Evolutionary conservation across 1,140 invertebrate genomes (phyloP).

Genomic region (Drosophila equinoxialis): DNA sequence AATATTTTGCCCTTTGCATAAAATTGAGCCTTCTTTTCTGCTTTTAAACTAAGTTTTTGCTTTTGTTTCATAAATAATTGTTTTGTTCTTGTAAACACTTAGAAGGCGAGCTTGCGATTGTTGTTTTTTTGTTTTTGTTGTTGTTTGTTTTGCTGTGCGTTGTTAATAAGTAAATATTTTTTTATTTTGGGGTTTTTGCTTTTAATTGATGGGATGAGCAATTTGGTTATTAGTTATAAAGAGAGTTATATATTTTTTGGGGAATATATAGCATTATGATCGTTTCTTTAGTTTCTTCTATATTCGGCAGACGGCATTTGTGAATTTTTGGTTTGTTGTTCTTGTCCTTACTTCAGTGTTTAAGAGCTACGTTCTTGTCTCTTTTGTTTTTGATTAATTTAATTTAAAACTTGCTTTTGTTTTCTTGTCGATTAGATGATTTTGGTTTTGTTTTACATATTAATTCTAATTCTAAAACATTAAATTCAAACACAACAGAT

Average conservation of each 20-base stretch:
- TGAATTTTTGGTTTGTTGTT: constrained; percentile 17
- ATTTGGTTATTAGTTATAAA: constrained; percentile 32
- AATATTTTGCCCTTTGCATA: constrained; percentile 23
- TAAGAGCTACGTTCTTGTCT: constrained; percentile 10
- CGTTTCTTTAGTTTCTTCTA: constrained; percentile 13
- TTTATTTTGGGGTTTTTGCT: constrained; percentile 24
- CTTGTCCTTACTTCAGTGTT: constrained; percentile 10
- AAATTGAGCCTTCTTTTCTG: constrained; percentile 20
- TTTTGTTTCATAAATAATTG: constrained; percentile 12
- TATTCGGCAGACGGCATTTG: constrained; percentile 28
- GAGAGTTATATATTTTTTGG: background rate
- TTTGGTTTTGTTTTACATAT: constrained; percentile 18
- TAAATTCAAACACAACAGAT: constrained; percentile 26
- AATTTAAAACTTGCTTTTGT: constrained; percentile 6
- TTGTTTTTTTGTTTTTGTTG: constrained; percentile 7
- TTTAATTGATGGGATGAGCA: constrained; percentile 46
- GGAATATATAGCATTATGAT: constrained; percentile 1
- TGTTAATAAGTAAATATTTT: constrained; percentile 47
- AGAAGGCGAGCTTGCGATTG: constrained; percentile 34
- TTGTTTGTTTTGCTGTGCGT: constrained; percentile 61
- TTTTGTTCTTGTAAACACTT: constrained; percentile 16
- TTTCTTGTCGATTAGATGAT: background rate
- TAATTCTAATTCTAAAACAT: constrained; percentile 69
- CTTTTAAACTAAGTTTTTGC: constrained; percentile 48
- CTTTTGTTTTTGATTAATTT: constrained; percentile 11